These are phyloP conservation scores for Hypena proboscidalis DNA, from an alignment of 2,888 invertebrate species.

Conservation along the genomic window DNA sequence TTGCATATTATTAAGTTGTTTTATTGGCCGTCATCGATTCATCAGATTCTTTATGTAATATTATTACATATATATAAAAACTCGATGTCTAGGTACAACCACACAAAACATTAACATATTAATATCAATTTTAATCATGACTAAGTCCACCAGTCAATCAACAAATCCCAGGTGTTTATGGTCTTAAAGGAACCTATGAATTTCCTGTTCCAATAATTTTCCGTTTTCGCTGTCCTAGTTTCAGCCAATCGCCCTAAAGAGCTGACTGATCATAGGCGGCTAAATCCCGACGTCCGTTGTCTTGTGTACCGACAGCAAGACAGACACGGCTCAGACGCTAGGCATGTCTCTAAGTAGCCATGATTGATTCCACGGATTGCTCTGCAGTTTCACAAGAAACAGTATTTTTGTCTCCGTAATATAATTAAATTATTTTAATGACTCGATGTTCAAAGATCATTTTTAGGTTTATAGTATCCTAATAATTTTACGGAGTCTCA, in stretches of 20 bases:
- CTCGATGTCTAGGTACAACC: too few relatives aligned
- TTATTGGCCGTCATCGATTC: slow-evolving; percentile 20
- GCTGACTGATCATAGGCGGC: neutral
- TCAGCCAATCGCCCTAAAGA: neutral
- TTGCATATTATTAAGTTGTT: slow-evolving; percentile 24
- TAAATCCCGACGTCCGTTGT: neutral
- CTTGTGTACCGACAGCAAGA: neutral
- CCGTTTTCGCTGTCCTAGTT: neutral
- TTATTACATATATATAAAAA: too few relatives aligned
- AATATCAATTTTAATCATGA: too few relatives aligned
- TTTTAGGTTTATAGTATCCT: slow-evolving; percentile 11
- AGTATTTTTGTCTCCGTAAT: neutral
- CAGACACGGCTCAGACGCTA: slow-evolving; percentile 8
- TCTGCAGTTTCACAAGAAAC: slow-evolving; percentile 6
- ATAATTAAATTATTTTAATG: neutral
- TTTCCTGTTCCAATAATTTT: slow-evolving; percentile 3
- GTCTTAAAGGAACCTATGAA: neutral
- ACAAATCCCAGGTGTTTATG: neutral
- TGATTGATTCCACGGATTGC: slow-evolving; percentile 7
- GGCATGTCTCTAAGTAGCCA: neutral
- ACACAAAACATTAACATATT: too few relatives aligned
- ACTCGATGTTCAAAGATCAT: neutral
- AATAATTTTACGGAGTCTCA: slow-evolving; percentile 14
- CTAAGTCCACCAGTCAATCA: slow-evolving; percentile 3
- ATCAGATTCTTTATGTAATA: slow-evolving; percentile 11